Conservation (phyloP, 1,140 invertebrate genomes). For the Zophobas atratus region DNA sequence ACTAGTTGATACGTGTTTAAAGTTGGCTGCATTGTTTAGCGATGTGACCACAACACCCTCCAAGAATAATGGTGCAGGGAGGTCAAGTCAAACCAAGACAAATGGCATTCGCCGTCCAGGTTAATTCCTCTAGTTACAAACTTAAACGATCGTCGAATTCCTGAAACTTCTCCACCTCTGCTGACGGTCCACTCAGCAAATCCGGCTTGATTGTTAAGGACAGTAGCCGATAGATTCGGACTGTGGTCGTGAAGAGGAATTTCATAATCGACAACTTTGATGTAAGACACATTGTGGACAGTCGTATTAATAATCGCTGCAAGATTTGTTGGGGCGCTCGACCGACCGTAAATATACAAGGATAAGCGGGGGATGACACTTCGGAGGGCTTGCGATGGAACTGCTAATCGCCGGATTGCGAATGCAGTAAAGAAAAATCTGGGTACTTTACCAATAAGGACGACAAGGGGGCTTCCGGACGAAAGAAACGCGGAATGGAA, state of each 20-base stretch:
- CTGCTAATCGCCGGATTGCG: too few relatives aligned
- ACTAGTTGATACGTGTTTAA: conserved; percentile 66
- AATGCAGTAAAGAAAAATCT: too few relatives aligned
- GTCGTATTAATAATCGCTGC: conserved; percentile 26
- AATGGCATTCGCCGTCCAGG: conserved; percentile 66
- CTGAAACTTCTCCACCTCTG: conserved; percentile 54
- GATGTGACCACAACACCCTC: conserved; percentile 62
- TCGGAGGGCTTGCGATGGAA: neutral
- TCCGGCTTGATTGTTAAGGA: conserved; percentile 35
- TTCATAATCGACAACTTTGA: conserved; percentile 37
- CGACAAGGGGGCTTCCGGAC: too few relatives aligned
- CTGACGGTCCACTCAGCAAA: conserved; percentile 39
- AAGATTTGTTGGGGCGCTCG: conserved; percentile 34
- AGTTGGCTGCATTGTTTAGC: conserved; percentile 67
- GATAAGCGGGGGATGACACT: conserved; percentile 25
- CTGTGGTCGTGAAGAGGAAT: conserved; percentile 27
- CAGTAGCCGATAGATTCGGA: conserved; percentile 18
- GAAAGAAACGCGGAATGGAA: too few relatives aligned
- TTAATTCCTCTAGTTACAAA: conserved; percentile 66
- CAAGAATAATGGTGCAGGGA: conserved; percentile 63
- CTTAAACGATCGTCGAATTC: conserved; percentile 65
- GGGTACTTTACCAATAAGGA: too few relatives aligned
- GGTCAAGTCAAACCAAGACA: conserved; percentile 67
- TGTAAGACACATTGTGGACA: conserved; percentile 28
- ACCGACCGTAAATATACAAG: conserved; percentile 30